Conservation (phyloP, 2,888 invertebrate genomes). For the Disparrhopalites patrizii region DNA sequence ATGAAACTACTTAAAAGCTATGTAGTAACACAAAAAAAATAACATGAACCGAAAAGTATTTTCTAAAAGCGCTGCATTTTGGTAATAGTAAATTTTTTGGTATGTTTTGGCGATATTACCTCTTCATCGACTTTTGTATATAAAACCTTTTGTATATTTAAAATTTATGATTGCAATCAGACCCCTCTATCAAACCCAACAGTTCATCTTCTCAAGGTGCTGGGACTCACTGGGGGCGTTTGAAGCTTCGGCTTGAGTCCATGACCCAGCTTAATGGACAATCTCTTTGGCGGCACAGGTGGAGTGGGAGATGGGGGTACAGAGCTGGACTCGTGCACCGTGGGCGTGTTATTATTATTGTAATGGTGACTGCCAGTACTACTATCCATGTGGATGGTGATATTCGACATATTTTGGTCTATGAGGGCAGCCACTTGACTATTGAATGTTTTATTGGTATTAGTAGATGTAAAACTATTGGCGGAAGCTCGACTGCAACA, state of each 20-base stretch:
- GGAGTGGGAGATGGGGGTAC: conserved; percentile 41
- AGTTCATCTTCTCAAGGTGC: background rate
- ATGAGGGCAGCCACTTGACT: conserved; percentile 17
- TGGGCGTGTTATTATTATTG: conserved; percentile 25
- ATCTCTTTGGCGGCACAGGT: conserved; percentile 45
- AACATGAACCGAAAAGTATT: no score
- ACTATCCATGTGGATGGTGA: conserved; percentile 36
- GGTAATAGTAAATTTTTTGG: no score
- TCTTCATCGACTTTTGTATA: no score
- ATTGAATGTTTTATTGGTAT: conserved; percentile 14
- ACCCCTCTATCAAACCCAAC: no score
- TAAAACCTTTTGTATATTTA: no score
- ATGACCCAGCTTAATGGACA: conserved; percentile 38
- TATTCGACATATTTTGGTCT: conserved; percentile 7
- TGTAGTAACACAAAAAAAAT: no score
- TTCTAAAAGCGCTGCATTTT: no score
- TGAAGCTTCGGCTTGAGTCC: conserved; percentile 39
- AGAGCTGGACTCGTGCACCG: conserved; percentile 17
- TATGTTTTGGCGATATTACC: no score
- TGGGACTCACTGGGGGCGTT: conserved; percentile 45
- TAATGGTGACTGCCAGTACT: conserved; percentile 30
- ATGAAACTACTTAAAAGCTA: no score
- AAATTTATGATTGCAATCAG: no score
- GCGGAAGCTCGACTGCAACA: conserved; percentile 50
- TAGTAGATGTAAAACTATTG: conserved; percentile 32